Evolutionary conservation across 2,888 invertebrate genomes (phyloP).

Genomic region (Mythimna ferrago): DNA sequence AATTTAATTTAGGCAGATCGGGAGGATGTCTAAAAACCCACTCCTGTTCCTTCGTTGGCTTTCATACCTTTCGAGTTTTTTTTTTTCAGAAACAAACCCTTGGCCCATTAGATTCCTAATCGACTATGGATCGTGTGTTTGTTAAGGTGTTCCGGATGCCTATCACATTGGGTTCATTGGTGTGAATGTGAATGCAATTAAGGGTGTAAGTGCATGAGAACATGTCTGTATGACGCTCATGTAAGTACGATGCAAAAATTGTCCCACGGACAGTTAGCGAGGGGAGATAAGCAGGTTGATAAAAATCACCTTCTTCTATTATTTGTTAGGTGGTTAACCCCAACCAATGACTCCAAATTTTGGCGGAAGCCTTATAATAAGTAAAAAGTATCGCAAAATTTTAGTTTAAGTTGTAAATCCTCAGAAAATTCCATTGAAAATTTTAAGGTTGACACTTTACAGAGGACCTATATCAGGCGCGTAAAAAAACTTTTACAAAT

Average conservation of each 20-base stretch:
- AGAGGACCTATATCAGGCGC: too few species aligned
- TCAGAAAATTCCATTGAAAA: background rate
- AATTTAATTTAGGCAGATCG: too few species aligned
- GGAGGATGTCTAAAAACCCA: too few species aligned
- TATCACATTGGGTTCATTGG: background rate
- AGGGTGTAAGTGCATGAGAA: background rate
- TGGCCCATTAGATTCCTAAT: background rate
- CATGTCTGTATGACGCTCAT: background rate
- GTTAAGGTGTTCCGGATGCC: background rate
- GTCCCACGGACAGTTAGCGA: constrained; percentile 23
- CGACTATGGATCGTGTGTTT: background rate
- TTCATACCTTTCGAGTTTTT: too few species aligned
- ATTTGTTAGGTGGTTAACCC: background rate
- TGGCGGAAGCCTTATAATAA: background rate
- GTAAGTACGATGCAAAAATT: constrained; percentile 11
- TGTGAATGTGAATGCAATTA: background rate
- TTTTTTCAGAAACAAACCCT: too few species aligned
- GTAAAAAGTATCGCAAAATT: background rate
- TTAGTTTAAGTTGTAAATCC: background rate
- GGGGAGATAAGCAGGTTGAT: constrained; percentile 41
- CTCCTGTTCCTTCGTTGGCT: too few species aligned
- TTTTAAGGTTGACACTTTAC: background rate
- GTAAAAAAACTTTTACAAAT: constrained; percentile 6
- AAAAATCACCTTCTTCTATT: constrained; percentile 22
- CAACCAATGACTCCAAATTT: constrained; percentile 10